Percentiles rank a stretch among this genome's conserved stretches.
Conservation (phyloP, 2,888 invertebrate species). For the Uropetala carovei region DNA sequence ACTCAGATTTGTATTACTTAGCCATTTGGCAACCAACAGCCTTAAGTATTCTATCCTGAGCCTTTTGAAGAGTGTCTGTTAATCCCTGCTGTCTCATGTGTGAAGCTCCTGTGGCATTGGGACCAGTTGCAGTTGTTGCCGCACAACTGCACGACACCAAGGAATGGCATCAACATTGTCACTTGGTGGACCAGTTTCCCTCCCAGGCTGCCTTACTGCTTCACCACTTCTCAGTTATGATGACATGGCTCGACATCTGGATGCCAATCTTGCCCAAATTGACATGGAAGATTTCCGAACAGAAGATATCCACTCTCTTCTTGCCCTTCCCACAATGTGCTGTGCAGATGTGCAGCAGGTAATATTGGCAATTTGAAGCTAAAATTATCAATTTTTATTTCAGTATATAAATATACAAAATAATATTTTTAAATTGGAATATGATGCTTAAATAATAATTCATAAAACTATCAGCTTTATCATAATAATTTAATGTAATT, state of each 20-base stretch:
- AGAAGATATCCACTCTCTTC: conserved; percentile 92
- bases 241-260: conserved; percentile 90
- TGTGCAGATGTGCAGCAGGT: conserved; percentile 65
- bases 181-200: conserved; percentile 79
- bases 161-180: conserved; percentile 78
- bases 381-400: no score
- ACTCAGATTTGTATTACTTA: no score
- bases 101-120: conserved; percentile 53
- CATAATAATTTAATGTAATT: no score
- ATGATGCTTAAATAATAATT: no score
- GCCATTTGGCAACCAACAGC: no score
- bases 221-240: conserved; percentile 81
- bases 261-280: conserved; percentile 94
- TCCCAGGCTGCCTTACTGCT: conserved; percentile 58
- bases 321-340: conserved; percentile 76
- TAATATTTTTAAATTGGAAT: no score
- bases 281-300: conserved; percentile 96
- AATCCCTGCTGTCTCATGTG: background rate
- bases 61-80: background rate
- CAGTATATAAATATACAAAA: no score
- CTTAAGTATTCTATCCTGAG: background rate
- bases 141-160: conserved; percentile 55
- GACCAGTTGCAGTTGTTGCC: conserved; percentile 58
- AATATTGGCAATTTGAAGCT: background rate
- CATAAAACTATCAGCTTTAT: no score